Conservation (phyloP, 2,113 vertebrate genomes). For the Rhineura floridana region DNA sequence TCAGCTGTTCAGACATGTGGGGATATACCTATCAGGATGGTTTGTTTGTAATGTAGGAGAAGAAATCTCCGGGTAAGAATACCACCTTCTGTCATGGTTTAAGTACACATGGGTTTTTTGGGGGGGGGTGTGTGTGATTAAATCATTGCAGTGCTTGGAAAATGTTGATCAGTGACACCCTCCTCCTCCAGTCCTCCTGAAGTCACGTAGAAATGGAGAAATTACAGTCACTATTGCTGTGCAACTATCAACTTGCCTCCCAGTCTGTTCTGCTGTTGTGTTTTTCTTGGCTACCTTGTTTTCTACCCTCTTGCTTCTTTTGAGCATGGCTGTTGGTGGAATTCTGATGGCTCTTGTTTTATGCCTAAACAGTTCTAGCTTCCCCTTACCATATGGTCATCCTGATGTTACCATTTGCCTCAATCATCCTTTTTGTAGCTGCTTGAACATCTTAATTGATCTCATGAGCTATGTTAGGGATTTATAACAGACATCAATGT, state of each 20-base stretch:
- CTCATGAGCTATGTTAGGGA: constrained; percentile 82
- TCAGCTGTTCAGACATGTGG: background rate
- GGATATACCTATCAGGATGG: background rate
- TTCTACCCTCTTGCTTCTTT: constrained; percentile 7
- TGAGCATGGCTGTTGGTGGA: constrained; percentile 43
- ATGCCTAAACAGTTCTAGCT: constrained; percentile 72
- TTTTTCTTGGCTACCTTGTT: constrained; percentile 55
- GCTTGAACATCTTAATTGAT: constrained; percentile 84
- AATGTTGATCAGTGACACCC: background rate
- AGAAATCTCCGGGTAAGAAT: background rate
- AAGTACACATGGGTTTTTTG: background rate
- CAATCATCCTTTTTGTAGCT: constrained; percentile 83
- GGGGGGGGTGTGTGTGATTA: background rate
- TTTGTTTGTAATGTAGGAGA: background rate
- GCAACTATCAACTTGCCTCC: constrained; percentile 35
- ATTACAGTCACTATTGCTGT: background rate
- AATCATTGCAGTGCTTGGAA: fast-evolving
- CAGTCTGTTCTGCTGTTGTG: constrained; percentile 53
- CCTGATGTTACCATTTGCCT: constrained; percentile 84
- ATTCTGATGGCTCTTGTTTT: constrained; percentile 69
- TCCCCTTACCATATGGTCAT: constrained; percentile 83
- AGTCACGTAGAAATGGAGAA: background rate
- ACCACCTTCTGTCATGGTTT: background rate
- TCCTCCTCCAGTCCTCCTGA: background rate
- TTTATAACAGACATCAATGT: constrained; percentile 73